phyloP scores from a whole-genome alignment of 2,113 vertebrate genomes.

The Pandion haliaetus region DNA sequence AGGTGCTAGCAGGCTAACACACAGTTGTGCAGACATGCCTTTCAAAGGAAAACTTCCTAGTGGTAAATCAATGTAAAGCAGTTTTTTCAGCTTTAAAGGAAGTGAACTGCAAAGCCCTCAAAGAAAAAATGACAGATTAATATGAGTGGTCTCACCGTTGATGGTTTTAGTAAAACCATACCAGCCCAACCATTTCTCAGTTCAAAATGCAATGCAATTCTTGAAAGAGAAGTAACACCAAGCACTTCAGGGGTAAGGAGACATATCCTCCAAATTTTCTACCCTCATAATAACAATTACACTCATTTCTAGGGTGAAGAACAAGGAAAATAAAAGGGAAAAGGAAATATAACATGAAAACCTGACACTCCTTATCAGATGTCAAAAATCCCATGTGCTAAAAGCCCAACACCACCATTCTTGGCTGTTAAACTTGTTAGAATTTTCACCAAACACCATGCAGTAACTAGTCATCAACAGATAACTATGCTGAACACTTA shows the following conservation, averaged over 20 bases:
- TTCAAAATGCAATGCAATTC: neutral
- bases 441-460: neutral
- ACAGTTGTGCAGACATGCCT: neutral
- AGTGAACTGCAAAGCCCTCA: neutral
- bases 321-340: neutral
- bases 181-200: neutral
- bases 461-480: neutral
- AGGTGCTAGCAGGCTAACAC: neutral
- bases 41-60: neutral
- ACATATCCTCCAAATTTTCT: neutral
- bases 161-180: neutral
- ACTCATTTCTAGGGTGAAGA: neutral
- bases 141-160: neutral
- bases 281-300: neutral
- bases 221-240: neutral
- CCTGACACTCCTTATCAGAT: fast-evolving
- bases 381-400: neutral
- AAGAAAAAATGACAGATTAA: neutral
- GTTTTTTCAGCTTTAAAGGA: neutral
- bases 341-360: neutral
- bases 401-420: neutral
- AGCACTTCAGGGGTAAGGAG: neutral
- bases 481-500: neutral
- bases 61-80: neutral
- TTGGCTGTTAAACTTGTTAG: neutral